These are phyloP conservation scores for Cyprinella venusta DNA, from an alignment of 2,797 vertebrate genomes.

Conservation along the genomic window DNA sequence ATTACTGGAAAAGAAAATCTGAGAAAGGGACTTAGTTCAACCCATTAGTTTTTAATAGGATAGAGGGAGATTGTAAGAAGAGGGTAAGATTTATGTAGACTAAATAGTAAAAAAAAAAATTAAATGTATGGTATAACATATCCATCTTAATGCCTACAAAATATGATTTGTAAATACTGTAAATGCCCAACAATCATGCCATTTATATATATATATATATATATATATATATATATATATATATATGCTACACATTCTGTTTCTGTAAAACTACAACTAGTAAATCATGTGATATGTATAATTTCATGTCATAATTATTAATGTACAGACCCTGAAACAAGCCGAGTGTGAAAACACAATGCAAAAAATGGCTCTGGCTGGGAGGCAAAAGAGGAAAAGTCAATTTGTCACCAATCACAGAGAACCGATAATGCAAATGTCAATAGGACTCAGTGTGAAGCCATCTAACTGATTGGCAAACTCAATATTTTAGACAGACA, in stretches of 20 bases:
- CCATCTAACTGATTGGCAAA: constrained; percentile 9
- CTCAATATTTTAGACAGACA: not conserved
- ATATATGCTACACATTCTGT: not conserved
- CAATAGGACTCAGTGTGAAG: not conserved
- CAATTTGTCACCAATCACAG: constrained; percentile 36
- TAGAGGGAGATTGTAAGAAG: too few relatives aligned
- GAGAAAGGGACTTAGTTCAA: too few relatives aligned
- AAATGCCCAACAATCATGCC: not conserved
- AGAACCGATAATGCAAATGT: constrained; percentile 46
- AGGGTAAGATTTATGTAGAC: too few relatives aligned
- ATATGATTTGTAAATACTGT: not conserved
- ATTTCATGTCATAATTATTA: not conserved
- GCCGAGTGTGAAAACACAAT: not conserved
- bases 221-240: too few relatives aligned
- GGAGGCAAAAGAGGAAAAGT: constrained; percentile 34
- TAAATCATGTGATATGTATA: not conserved
- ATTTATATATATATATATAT: not conserved
- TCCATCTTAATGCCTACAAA: too few relatives aligned
- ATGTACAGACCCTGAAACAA: not conserved
- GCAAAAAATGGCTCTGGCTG: constrained; percentile 23
- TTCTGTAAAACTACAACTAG: not conserved
- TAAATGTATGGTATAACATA: too few relatives aligned
- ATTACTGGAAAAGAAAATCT: too few relatives aligned
- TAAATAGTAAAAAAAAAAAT: too few relatives aligned
- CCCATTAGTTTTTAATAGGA: too few relatives aligned